Evolutionary conservation across 2,797 vertebrate genomes (phyloP), one percentile per base, ranked within the genome.

Genomic region (Periparus ater): DNA sequence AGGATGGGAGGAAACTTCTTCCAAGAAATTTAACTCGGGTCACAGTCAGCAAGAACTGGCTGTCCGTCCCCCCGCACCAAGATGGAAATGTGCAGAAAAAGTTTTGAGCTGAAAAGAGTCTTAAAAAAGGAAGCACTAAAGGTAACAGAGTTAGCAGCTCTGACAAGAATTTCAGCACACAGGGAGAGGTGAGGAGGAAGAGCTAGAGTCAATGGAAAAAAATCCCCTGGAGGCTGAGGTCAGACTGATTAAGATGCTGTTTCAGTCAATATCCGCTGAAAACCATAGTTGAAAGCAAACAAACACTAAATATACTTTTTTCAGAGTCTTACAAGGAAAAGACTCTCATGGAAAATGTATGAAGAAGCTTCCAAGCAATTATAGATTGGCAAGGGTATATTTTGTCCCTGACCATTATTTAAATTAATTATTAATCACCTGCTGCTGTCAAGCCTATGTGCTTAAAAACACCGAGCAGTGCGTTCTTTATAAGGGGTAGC

Each of bases 371-470:
- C 79, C 58, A 90, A 90, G 85, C 86, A 94, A 93, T 96, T 63
- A 88, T 36, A 87, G 50, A 82, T 86, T 71, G 83, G 85, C 81
- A 73, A 75, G 91, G 58, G 60, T 84, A 29, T 86, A 75, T 89
- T 91, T 95, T 44, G 95, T 90, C 70, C 66, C 38, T 81, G 66
- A 86, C 70, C 76, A 79, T 75, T 93, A 75, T 80, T 90, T 95
- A 66, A 62, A 91, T 96, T 96, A 77, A 95, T 95, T 91, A 91
- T 96, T 95, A 29, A 95, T 75, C 73, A 61, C 47, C 47, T 68
- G 61, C 36, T 4, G 4, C 85, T 88, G 66, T 76, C 79, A 95
- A 75, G 70, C 36, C 73, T 36, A 25, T 25, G 73, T 21, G 62
- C 73, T 90, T 86, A 55, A 93, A 93, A 86, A 68, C 70, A 54